Evolutionary conservation across 2,888 invertebrate genomes (phyloP).

Genomic region (Abrostola triplasia): DNA sequence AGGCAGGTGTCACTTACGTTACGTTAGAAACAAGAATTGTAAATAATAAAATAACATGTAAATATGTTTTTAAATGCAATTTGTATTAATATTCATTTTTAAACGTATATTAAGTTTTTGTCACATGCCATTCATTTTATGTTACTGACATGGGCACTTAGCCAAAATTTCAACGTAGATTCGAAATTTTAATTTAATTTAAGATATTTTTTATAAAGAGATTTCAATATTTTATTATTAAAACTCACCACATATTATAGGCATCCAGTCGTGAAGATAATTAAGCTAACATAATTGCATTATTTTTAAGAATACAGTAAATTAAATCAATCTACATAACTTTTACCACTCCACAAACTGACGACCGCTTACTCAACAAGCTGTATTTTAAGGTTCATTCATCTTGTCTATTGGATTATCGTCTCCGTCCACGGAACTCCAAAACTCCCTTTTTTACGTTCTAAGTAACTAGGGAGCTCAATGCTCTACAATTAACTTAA

Average conservation of each 20-base stretch:
- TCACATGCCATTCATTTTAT: constrained; percentile 2
- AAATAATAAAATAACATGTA: constrained; percentile 38
- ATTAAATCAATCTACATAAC: too few relatives aligned
- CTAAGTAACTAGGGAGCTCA: constrained; percentile 73
- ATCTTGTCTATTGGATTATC: neutral
- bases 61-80: constrained; percentile 22
- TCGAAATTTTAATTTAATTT: too few relatives aligned
- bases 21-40: constrained; percentile 35
- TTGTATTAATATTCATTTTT: constrained; percentile 1
- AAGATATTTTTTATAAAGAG: too few relatives aligned
- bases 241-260: too few relatives aligned
- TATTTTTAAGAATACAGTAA: too few relatives aligned
- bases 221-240: too few relatives aligned
- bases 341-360: neutral
- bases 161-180: too few relatives aligned
- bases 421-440: constrained; percentile 20
- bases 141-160: neutral
- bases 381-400: too few relatives aligned
- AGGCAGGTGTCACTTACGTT: constrained; percentile 49
- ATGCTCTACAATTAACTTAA: constrained; percentile 75
- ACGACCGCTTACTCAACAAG: neutral
- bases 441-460: constrained; percentile 40
- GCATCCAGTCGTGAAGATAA: too few relatives aligned
- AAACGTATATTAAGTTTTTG: constrained; percentile 4
- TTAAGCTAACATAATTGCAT: too few relatives aligned